phyloP scores from a whole-genome alignment of 2,113 vertebrate species.

The Orthonyx spaldingii region DNA sequence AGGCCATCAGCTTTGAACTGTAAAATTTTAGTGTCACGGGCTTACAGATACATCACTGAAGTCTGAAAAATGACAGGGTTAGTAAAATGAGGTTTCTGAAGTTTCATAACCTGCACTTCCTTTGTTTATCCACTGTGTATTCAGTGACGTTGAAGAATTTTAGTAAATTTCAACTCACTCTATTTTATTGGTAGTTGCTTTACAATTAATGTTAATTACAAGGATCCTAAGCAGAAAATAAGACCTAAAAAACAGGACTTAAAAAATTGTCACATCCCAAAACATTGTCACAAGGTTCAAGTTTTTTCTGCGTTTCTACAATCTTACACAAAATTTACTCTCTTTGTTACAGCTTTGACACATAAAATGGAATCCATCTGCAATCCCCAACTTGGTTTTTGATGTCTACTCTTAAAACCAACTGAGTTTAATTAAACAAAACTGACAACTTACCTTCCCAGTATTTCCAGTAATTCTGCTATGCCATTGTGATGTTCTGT shows the following conservation, averaged over 20 bases:
- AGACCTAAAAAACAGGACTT: background rate
- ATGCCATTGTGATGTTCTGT: conserved; percentile 99
- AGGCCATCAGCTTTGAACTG: background rate
- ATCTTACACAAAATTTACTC: background rate
- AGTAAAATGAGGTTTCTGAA: background rate
- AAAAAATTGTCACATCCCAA: background rate
- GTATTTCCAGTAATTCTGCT: conserved; percentile 98
- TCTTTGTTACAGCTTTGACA: no score
- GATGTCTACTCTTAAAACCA: background rate
- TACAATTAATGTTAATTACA: background rate
- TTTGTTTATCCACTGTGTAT: background rate
- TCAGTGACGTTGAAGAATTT: background rate
- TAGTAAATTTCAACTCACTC: background rate
- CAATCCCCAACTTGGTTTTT: no score
- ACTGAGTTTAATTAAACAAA: background rate
- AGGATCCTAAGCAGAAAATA: background rate
- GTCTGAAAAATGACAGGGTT: background rate
- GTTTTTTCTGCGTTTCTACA: background rate
- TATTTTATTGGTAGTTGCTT: background rate
- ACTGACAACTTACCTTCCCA: conserved; percentile 86
- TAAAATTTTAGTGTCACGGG: background rate
- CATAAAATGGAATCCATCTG: no score
- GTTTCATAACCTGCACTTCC: background rate
- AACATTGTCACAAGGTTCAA: background rate
- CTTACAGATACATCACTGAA: background rate